Base-by-base conservation (phyloP, 2,888 invertebrate genomes). In the Tineola bisselliella region DNA sequence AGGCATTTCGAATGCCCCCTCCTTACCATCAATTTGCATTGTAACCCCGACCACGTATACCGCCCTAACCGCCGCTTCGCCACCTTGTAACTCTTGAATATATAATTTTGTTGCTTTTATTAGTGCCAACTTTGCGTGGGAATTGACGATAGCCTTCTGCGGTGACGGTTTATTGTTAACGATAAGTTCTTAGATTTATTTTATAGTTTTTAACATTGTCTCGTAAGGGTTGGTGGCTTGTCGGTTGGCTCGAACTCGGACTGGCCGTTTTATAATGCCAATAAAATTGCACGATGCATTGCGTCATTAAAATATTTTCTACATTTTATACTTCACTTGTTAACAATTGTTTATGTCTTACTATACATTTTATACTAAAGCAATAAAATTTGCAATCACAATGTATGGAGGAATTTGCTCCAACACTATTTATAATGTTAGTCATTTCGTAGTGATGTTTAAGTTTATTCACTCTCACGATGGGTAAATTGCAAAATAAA, bases 21-120 rank as follows among this genome's bases (percentile, higher is more conserved):
- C 82, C 81, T 43, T 44, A 13, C 74, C 75, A 74, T 79, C 83
- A 84, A 86, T 87, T 87, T 87, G 86, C 87, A 87, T 87, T 86
- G 84, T 83, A 84, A 86, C 84, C 82, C 84, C 82, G 84, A 84
- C 87, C 84, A 83, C 84, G 84, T 84, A 82, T 81, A 79, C 78
- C 76, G 77, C 78, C 78, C 79, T 83, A 83, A 83, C 83, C 76
- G 80, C 82, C 76, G 77, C 75, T 81, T 81, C 78, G 81, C 86
- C 86, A 84, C 84, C 84, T 83, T 78, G 81, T 79, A 82, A 84
- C 83, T 87, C 81, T 86, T 87, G 87, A 87, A 87, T 87, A 83
- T 84, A 87, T 87, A 86, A 87, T 87, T 86, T 84, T 81, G 86
- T 84, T 83, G 87, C 84, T 86, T 84, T 84, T 84, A 84, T 84